Evolutionary conservation across 1,140 invertebrate genomes (phyloP), one percentile per base, ranked within the genome.

Genomic region (Bombus polaris): DNA sequence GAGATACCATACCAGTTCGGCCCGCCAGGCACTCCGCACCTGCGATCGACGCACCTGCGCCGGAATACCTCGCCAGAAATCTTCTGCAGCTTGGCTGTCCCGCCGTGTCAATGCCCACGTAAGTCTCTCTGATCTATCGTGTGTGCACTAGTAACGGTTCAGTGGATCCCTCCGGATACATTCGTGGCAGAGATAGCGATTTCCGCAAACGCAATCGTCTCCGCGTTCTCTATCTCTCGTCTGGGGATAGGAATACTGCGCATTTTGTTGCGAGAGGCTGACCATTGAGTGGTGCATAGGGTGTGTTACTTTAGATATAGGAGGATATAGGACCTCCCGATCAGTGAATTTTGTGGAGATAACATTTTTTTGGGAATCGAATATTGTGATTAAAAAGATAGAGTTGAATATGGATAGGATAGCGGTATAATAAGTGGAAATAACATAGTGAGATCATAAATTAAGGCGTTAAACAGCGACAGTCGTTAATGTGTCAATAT

Each of bases 31-130:
- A 89, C 71, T 89, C 88, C 47, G 86, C 89, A 92, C 89, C 92
- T 86, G 76, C 87, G 68, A 87, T 87, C 12, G 91, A 88, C 47
- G 91, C 93, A 91, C 93, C 94, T 88, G 93, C 91, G 77, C 93
- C 94, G 72, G 94, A 94, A 82, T 91, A 93, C 25, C 91, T 94
- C 37, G 93, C 94, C 10, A 91, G 92, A 53, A 94, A 92, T 80
- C 93, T 94, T 73, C 88, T 94, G 62, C 94, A 94, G 76, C 93
- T 94, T 80, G 94, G 94, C 93, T 94, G 93, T 90, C 93, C 94
- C 44, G 89, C 90, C 80, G 91, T 94, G 59, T 94, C 91, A 71
- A 94, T 94, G 92, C 94, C 93, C 72, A 92, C 92, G 94, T 94
- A 89, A 94, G 93, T 94, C 83, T 44, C 53, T 87, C 22, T 70